phyloP scores from a whole-genome alignment of 2,888 invertebrate species.

The Trissolcus brochymenae region DNA sequence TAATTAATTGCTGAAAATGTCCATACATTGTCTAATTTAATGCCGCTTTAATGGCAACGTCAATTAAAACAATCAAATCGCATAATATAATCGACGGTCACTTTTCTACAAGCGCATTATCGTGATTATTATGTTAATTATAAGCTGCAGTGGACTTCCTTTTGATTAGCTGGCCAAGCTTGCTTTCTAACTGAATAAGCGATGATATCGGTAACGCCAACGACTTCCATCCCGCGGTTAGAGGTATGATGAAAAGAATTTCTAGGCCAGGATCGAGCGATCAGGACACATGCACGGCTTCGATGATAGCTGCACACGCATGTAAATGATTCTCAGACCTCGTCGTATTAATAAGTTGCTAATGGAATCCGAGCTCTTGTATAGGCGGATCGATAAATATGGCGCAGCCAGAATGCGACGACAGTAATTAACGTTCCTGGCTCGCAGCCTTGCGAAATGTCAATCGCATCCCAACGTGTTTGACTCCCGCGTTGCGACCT shows the following conservation, averaged over 20 bases:
- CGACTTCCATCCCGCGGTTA: constrained; percentile 51
- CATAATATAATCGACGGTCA: constrained; percentile 36
- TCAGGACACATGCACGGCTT: constrained; percentile 34
- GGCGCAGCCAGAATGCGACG: constrained; percentile 59
- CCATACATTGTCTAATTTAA: constrained; percentile 24
- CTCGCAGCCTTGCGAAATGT: constrained; percentile 57
- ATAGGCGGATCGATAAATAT: constrained; percentile 70
- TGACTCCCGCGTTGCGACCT: constrained; percentile 46
- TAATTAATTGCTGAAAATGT: constrained; percentile 39
- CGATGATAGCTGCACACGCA: constrained; percentile 46
- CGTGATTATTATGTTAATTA: constrained; percentile 52
- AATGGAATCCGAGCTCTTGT: constrained; percentile 68
- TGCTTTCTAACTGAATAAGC: constrained; percentile 51
- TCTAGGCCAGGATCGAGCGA: constrained; percentile 52
- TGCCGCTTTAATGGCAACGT: constrained; percentile 36
- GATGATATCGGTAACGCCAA: constrained; percentile 54
- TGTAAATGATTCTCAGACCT: constrained; percentile 52
- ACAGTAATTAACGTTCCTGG: constrained; percentile 61
- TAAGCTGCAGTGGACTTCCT: constrained; percentile 40
- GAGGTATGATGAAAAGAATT: constrained; percentile 50
- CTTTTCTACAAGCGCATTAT: constrained; percentile 36
- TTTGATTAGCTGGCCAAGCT: constrained; percentile 39
- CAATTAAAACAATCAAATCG: constrained; percentile 46
- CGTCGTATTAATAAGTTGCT: constrained; percentile 69
- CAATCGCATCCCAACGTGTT: constrained; percentile 52